A percentile compares a stretch with the other conserved stretches of the same genome.
phyloP scores from a whole-genome alignment of 2,888 invertebrate species.

The Lithophane semibrunnea region DNA sequence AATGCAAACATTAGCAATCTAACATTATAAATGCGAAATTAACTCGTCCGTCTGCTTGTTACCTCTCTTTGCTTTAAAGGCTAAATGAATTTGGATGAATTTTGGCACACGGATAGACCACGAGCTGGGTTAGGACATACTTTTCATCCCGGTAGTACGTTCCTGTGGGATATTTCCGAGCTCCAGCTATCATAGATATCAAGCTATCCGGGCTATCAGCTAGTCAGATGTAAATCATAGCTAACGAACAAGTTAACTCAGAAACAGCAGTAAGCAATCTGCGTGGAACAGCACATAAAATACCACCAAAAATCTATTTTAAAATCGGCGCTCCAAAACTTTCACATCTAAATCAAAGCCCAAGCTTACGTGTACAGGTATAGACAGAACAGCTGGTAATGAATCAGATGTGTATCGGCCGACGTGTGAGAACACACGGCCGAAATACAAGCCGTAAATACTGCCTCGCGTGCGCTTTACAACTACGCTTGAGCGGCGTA shows the following conservation, averaged over 20 bases:
- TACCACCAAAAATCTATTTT: constrained; percentile 7
- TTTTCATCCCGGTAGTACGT: too few species aligned
- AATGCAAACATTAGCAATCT: neutral
- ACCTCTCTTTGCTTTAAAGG: neutral
- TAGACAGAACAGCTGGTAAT: constrained; percentile 85
- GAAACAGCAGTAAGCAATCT: neutral
- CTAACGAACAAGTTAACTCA: neutral
- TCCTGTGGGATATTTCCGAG: neutral
- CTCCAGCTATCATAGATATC: neutral
- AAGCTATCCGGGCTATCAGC: neutral
- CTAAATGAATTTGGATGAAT: neutral
- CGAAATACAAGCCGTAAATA: constrained; percentile 89
- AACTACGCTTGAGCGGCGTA: constrained; percentile 66
- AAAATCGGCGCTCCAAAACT: constrained; percentile 17
- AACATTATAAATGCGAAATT: neutral
- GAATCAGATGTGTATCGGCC: constrained; percentile 90
- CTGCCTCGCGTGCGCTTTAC: constrained; percentile 85
- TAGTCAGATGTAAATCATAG: neutral
- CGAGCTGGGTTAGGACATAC: neutral
- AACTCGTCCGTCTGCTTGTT: neutral
- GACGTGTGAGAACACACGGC: constrained; percentile 90
- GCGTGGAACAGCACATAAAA: neutral
- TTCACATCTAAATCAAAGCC: constrained; percentile 68
- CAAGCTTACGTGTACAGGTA: constrained; percentile 66
- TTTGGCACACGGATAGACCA: neutral